Evolutionary conservation across 2,888 invertebrate genomes (phyloP).

Genomic region (Clanis bilineata): DNA sequence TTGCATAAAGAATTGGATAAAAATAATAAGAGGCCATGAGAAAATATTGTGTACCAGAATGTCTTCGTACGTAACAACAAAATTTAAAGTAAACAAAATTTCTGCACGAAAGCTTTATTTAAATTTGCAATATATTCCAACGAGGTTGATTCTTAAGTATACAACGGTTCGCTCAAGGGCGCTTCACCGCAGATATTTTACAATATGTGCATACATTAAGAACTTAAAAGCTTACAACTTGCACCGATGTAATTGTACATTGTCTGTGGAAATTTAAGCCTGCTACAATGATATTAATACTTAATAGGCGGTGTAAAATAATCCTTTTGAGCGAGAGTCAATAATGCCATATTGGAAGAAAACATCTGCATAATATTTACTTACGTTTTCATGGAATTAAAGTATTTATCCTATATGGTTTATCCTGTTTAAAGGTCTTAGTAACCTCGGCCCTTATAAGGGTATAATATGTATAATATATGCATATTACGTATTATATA

Average conservation of each 20-base stretch:
- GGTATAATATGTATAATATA: too few species aligned
- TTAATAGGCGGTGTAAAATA: slow-evolving; percentile 16
- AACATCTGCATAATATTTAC: not conserved
- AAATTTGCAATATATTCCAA: not conserved
- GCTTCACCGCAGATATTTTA: not conserved
- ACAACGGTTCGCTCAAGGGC: slow-evolving; percentile 3
- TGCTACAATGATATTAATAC: slow-evolving; percentile 18
- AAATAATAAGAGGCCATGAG: not conserved
- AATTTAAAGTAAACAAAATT: not conserved
- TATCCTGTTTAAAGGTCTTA: not conserved
- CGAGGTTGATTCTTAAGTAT: not conserved
- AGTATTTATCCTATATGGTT: not conserved
- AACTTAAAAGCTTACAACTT: slow-evolving; percentile 1
- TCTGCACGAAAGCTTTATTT: slow-evolving; percentile 1
- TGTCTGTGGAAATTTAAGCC: slow-evolving; percentile 17
- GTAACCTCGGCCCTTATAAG: not conserved
- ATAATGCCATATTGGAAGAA: slow-evolving; percentile 8
- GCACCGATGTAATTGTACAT: slow-evolving; percentile 4
- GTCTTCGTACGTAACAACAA: not conserved
- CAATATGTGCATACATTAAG: slow-evolving; percentile 1
- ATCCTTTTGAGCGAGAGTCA: slow-evolving; percentile 7
- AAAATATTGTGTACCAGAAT: not conserved
- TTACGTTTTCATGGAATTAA: not conserved
- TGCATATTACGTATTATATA: not conserved
- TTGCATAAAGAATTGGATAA: too few species aligned